These are phyloP conservation scores for Engraulis encrasicolus DNA, from an alignment of 2,113 vertebrate species.

Conservation along the genomic window DNA sequence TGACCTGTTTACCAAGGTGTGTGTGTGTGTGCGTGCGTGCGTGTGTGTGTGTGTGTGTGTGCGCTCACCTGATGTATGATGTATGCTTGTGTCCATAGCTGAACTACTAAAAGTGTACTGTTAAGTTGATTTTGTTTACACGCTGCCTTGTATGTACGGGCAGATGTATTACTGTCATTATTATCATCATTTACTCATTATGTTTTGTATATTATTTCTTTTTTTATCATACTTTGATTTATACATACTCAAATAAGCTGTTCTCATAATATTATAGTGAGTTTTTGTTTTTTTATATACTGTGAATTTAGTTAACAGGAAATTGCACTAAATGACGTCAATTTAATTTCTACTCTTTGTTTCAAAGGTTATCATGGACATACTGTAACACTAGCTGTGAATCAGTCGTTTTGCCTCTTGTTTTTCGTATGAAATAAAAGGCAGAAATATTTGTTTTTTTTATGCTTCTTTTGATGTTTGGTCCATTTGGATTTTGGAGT, in stretches of 20 bases:
- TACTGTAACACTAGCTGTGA: slow-evolving; percentile 40
- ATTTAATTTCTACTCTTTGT: slow-evolving; percentile 21
- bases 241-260: slow-evolving; percentile 43
- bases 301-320: slow-evolving; percentile 49
- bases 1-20: slow-evolving; percentile 60
- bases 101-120: slow-evolving; percentile 57
- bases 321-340: slow-evolving; percentile 49
- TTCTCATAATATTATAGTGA: slow-evolving; percentile 25
- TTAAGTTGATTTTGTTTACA: slow-evolving; percentile 62
- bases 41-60: slow-evolving; percentile 50
- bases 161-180: slow-evolving; percentile 45
- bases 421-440: slow-evolving; percentile 41
- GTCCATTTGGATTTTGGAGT: slow-evolving; percentile 33
- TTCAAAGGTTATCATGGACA: slow-evolving; percentile 45
- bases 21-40: slow-evolving; percentile 65
- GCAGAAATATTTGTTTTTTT: not conserved
- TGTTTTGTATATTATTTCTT: slow-evolving; percentile 40
- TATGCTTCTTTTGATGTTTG: slow-evolving; percentile 6
- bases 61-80: not conserved
- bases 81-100: not conserved
- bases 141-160: slow-evolving; percentile 66
- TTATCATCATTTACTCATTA: slow-evolving; percentile 44
- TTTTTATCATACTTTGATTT: slow-evolving; percentile 45
- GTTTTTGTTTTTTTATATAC: slow-evolving; percentile 40
- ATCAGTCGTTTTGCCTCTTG: slow-evolving; percentile 33